Conservation (phyloP, 2,113 vertebrate species). For the Onychostruthus taczanowskii region DNA sequence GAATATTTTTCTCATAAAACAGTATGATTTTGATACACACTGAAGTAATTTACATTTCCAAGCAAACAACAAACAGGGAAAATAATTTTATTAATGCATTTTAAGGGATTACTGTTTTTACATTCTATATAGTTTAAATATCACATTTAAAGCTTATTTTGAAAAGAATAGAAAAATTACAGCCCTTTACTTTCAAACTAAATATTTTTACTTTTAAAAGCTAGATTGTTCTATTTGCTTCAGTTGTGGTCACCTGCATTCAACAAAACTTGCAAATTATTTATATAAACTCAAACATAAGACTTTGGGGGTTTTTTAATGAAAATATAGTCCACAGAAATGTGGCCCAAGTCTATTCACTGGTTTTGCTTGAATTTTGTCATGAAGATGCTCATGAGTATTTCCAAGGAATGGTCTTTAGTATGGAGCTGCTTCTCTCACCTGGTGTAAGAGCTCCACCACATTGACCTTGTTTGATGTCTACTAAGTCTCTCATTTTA, state of each 20-base stretch:
- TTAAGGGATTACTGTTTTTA: not conserved
- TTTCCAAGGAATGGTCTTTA: not conserved
- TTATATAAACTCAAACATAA: not conserved
- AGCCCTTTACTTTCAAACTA: not conserved
- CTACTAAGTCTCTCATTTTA: not conserved
- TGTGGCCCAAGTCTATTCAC: not conserved
- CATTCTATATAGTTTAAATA: not conserved
- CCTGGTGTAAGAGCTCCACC: not conserved
- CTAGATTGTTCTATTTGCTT: not conserved
- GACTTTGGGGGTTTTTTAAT: accelerated
- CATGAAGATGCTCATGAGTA: not conserved
- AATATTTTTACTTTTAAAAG: not conserved
- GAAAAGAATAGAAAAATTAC: not conserved
- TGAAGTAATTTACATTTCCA: not conserved
- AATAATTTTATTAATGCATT: not conserved
- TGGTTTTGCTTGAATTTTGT: not conserved
- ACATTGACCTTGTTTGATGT: not conserved
- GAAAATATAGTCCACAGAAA: not conserved
- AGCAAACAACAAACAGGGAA: not conserved
- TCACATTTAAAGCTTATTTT: not conserved
- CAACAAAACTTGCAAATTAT: not conserved
- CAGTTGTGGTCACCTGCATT: not conserved
- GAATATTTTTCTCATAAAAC: not conserved
- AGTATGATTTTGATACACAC: not conserved
- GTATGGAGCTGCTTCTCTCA: accelerated